phyloP scores from a whole-genome alignment of 2,113 vertebrate species.

The human (Homo sapiens) region GRCh38 chr3:130634501-130635000 shows the following conservation, averaged over 20 bases:
- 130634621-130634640: constrained; percentile 67
- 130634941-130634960: neutral
- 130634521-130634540: neutral
- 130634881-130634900: neutral
- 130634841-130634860: neutral
- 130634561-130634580: constrained; percentile 31
- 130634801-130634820: neutral
- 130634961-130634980: no score
- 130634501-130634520: neutral
- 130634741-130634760: neutral
- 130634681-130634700: neutral
- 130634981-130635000: no score
- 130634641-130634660: neutral
- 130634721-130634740: neutral
- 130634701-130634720: neutral
- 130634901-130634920: neutral
- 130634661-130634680: neutral
- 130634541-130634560: neutral
- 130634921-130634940: neutral
- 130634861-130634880: neutral
- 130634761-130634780: neutral
- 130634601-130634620: constrained; percentile 76
- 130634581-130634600: constrained; percentile 80
- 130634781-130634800: neutral
- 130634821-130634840: neutral